Conservation (phyloP, 2,113 vertebrate genomes). For the Pelmatolapia mariae region DNA sequence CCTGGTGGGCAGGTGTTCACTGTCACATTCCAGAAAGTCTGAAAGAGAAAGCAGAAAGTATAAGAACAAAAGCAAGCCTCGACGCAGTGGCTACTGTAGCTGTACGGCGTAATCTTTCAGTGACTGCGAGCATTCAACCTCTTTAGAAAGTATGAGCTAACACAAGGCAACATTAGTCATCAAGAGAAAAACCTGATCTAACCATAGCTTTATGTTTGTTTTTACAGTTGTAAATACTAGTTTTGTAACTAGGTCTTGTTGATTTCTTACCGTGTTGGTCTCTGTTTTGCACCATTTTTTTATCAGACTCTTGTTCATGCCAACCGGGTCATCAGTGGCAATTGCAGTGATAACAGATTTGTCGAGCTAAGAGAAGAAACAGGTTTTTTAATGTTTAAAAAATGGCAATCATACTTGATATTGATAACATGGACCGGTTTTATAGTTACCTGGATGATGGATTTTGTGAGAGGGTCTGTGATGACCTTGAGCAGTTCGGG, state of each 20-base stretch:
- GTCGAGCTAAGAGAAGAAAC: conserved; percentile 77
- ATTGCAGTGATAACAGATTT: conserved; percentile 84
- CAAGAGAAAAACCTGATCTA: neutral
- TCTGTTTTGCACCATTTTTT: conserved; percentile 84
- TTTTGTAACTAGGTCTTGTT: neutral
- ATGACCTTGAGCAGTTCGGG: conserved; percentile 93
- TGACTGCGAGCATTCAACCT: neutral
- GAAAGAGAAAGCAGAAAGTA: neutral
- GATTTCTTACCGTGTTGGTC: conserved; percentile 71
- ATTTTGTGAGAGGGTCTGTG: conserved; percentile 89
- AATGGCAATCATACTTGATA: neutral
- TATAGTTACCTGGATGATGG: conserved; percentile 85
- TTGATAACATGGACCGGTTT: neutral
- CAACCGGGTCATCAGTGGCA: conserved; percentile 74
- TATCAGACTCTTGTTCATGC: conserved; percentile 87
- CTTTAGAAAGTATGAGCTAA: conserved; percentile 11
- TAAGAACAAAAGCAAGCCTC: neutral
- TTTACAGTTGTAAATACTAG: neutral
- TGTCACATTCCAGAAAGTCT: conserved; percentile 79
- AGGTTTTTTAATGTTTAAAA: neutral
- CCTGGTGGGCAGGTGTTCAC: conserved; percentile 73
- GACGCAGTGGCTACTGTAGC: neutral
- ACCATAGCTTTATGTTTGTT: neutral
- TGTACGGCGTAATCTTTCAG: neutral
- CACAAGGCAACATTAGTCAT: conserved; percentile 34